phyloP scores from a whole-genome alignment of 2,888 invertebrate genomes.

The Catocala nupta region DNA sequence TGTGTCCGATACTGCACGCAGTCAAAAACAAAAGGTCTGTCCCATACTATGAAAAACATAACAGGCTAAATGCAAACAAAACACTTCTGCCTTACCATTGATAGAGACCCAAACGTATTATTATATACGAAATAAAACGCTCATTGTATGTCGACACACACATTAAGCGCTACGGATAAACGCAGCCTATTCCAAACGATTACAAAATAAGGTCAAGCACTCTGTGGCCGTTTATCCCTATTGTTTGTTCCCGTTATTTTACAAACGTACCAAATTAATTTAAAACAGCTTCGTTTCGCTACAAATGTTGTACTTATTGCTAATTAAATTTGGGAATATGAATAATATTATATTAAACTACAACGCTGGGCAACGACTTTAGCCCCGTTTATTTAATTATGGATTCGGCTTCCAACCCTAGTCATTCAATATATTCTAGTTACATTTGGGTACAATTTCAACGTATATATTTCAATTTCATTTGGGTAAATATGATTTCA shows the following conservation, averaged over 20 bases:
- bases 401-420: background rate
- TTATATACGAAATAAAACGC: no score
- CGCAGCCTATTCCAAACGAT: constrained; percentile 23
- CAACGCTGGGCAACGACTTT: background rate
- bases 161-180: constrained; percentile 21
- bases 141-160: background rate
- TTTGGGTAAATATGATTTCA: no score
- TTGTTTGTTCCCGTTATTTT: constrained; percentile 27
- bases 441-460: no score
- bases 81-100: no score
- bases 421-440: background rate
- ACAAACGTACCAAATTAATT: constrained; percentile 35
- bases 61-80: no score
- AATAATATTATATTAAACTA: constrained; percentile 2
- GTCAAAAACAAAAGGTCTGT: no score
- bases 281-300: constrained; percentile 23
- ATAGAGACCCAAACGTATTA: no score
- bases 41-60: no score
- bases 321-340: constrained; percentile 5
- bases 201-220: constrained; percentile 43
- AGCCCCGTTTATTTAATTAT: background rate
- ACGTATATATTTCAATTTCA: no score
- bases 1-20: no score
- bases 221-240: constrained; percentile 39
- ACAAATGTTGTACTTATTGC: constrained; percentile 13